Evolutionary conservation across 2,797 vertebrate genomes (phyloP).

Genomic region (Rhodeus uyekii): DNA sequence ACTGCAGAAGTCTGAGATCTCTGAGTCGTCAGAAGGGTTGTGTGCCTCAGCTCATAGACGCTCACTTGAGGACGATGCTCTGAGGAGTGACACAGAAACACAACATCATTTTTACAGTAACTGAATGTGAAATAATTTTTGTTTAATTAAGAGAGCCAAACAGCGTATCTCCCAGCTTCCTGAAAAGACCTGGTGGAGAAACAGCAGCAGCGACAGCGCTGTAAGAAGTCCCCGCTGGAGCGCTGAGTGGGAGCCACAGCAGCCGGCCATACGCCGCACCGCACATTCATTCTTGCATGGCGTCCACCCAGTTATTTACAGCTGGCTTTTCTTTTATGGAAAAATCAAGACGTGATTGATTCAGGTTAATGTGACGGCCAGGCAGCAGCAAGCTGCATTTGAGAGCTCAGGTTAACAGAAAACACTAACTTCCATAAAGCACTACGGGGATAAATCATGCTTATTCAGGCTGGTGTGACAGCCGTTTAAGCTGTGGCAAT

Average conservation of each 20-base stretch:
- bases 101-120: neutral
- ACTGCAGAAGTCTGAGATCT: slow-evolving; percentile 70
- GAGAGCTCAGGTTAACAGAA: slow-evolving; percentile 82
- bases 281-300: slow-evolving; percentile 41
- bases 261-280: neutral
- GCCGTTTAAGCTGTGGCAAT: slow-evolving; percentile 97
- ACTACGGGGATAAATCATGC: slow-evolving; percentile 99
- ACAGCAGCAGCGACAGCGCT: neutral
- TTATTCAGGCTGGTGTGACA: slow-evolving; percentile 95
- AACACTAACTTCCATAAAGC: slow-evolving; percentile 83
- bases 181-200: neutral
- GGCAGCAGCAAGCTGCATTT: slow-evolving; percentile 72
- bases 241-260: slow-evolving; percentile 1
- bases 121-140: neutral
- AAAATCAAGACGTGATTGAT: slow-evolving; percentile 85
- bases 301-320: slow-evolving; percentile 76
- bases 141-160: neutral
- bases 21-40: slow-evolving; percentile 65
- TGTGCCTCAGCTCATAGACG: neutral
- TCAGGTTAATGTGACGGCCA: slow-evolving; percentile 81
- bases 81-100: neutral
- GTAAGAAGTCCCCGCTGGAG: neutral
- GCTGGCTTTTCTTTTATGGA: slow-evolving; percentile 79
- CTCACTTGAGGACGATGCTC: neutral
- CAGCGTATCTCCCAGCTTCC: neutral